These are phyloP conservation scores for Bibio marci DNA, from an alignment of 2,888 invertebrate genomes.

Conservation along the genomic window DNA sequence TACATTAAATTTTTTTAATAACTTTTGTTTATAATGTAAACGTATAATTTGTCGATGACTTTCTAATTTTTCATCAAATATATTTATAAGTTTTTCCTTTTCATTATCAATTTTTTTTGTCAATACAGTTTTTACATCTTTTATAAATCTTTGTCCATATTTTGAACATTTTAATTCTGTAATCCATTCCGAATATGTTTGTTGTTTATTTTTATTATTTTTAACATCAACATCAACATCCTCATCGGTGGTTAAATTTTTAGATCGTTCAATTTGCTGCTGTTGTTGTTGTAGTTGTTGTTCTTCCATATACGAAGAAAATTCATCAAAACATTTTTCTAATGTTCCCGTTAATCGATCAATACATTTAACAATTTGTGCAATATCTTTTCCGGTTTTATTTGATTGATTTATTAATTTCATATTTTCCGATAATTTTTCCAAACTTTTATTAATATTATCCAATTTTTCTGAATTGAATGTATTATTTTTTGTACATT, in stretches of 20 bases:
- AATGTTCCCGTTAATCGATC: constrained; percentile 17
- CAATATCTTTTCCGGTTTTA: constrained; percentile 14
- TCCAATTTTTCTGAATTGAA: constrained; percentile 4
- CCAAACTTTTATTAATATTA: constrained; percentile 16
- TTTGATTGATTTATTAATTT: constrained; percentile 13
- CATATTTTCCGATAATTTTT: constrained; percentile 17
- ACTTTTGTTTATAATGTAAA: constrained; percentile 19
- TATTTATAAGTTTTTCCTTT: constrained; percentile 16
- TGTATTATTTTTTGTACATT: neutral
- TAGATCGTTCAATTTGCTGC: neutral
- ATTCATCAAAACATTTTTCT: constrained; percentile 16
- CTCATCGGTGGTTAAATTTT: neutral
- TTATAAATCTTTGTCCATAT: constrained; percentile 22
- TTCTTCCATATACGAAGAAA: constrained; percentile 15
- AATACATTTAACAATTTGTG: constrained; percentile 14
- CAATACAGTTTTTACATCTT: constrained; percentile 20
- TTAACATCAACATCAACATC: no score
- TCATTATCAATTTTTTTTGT: constrained; percentile 20
- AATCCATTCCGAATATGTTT: constrained; percentile 27
- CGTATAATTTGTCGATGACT: constrained; percentile 20
- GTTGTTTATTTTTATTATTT: neutral
- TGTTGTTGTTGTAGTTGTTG: no score
- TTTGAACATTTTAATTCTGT: constrained; percentile 21
- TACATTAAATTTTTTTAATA: constrained; percentile 17
- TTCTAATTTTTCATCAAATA: constrained; percentile 18